These are phyloP conservation scores for Oryzias woworae DNA, from an alignment of 2,113 vertebrate species.

Conservation along the genomic window DNA sequence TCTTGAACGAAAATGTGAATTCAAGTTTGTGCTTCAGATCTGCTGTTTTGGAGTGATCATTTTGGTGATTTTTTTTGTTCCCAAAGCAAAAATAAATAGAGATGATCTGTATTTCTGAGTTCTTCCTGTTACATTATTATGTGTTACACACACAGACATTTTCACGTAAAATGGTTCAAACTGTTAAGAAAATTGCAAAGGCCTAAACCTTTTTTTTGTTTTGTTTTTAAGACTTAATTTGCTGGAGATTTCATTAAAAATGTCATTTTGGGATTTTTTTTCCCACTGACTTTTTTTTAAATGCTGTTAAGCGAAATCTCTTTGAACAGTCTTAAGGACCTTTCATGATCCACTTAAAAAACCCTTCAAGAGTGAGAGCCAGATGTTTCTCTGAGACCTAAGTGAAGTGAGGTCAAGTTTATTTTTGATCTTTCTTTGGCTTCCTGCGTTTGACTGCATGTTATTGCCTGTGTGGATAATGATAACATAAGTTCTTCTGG, in stretches of 20 bases:
- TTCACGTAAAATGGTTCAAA: too few species aligned
- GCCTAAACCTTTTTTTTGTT: too few species aligned
- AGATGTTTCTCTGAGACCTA: constrained; percentile 5
- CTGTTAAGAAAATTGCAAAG: too few species aligned
- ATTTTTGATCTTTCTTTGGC: constrained; percentile 40
- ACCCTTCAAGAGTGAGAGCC: not conserved
- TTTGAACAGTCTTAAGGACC: too few species aligned
- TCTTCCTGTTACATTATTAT: constrained; percentile 5
- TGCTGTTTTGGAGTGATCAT: constrained; percentile 68
- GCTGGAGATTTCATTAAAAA: too few species aligned
- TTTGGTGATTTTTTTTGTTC: constrained; percentile 57
- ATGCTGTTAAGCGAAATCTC: too few species aligned
- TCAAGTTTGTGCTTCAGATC: constrained; percentile 66
- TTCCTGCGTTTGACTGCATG: constrained; percentile 41
- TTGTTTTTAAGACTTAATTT: too few species aligned
- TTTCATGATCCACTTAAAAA: too few species aligned
- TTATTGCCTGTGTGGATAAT: constrained; percentile 29
- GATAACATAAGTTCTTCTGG: constrained; percentile 38
- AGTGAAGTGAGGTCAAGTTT: constrained; percentile 41
- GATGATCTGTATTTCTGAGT: constrained; percentile 5
- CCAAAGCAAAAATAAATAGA: constrained; percentile 49
- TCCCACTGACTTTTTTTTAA: too few species aligned
- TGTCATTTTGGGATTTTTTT: too few species aligned
- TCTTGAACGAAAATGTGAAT: constrained; percentile 73
- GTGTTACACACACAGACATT: not conserved